These are phyloP conservation scores for Cordilura impudica DNA, from an alignment of 2,888 invertebrate genomes.

Conservation along the genomic window DNA sequence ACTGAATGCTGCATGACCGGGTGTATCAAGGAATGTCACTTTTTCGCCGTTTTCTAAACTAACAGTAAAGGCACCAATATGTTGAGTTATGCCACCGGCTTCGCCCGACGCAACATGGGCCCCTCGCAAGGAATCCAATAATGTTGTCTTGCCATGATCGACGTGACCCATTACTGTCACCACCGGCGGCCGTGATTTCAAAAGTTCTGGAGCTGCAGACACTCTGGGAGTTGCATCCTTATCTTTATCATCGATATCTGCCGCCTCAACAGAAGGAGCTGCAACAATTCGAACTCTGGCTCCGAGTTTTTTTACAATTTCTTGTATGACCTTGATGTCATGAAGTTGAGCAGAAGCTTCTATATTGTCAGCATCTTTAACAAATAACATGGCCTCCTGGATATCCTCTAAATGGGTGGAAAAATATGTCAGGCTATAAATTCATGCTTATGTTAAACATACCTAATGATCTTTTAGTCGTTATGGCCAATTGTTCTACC, in stretches of 20 bases:
- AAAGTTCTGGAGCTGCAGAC: conserved; percentile 82
- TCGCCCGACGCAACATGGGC: conserved; percentile 93
- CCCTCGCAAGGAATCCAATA: conserved; percentile 92
- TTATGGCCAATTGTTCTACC: conserved; percentile 84
- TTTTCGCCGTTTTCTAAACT: conserved; percentile 83
- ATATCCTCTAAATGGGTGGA: conserved; percentile 84
- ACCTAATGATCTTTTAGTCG: conserved; percentile 83
- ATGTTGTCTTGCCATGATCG: conserved; percentile 99
- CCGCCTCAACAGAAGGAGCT: conserved; percentile 71
- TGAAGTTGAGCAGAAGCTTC: conserved; percentile 81
- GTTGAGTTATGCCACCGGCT: conserved; percentile 99
- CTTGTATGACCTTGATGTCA: conserved; percentile 82
- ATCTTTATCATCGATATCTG: conserved; percentile 72
- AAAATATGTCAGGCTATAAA: too few species aligned
- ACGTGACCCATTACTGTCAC: conserved; percentile 99
- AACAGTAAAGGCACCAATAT: conserved; percentile 98
- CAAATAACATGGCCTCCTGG: conserved; percentile 83
- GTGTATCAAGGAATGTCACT: conserved; percentile 98
- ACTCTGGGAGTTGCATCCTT: conserved; percentile 82
- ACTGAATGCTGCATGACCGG: conserved; percentile 98
- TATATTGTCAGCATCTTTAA: conserved; percentile 81
- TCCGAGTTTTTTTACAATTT: conserved; percentile 85
- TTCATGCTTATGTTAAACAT: too few species aligned
- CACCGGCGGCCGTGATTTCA: conserved; percentile 91
- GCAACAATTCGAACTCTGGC: conserved; percentile 81